Evolutionary conservation across 2,113 vertebrate species (phyloP), one percentile per base, ranked within the genome.

Genomic region (Origma solitaria): DNA sequence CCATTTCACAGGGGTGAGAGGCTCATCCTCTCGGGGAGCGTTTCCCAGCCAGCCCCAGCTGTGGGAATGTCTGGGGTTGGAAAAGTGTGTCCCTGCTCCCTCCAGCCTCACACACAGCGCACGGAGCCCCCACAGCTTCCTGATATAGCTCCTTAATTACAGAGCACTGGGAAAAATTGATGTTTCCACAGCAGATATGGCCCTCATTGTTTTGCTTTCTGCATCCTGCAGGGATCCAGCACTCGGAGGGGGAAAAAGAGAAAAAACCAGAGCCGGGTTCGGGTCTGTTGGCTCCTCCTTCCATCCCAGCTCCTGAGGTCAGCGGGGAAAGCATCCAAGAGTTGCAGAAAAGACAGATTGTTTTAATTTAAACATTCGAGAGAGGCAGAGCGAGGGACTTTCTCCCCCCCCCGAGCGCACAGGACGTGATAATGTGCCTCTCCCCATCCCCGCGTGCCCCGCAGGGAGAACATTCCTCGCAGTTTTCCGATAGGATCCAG

Each of bases 261-360:
- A 35, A 44, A 51, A 40, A 61, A 7, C n/a, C 25, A 6, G 70
- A 92, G 60, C 35, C 82, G 44, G 44, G 35, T 56, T 79, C 2
- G 58, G 60, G 20, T 38, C 71, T 65, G 40, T 13, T 21, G 6
- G 88, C 88, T 96, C 88, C 96, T 95, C 95, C 96, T 95, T 64
- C 87, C 82, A 49, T 75, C 88, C 57, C 95, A 79, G 56, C 95
- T 95, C 95, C 96, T 69, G 81, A 96, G 95, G 96, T 95, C 96
- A 96, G 90, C 77, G 77, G 83, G 92, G 92, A 96, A 93, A 77
- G 73, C 80, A 82, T 93, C 95, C 96, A 96, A 50, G 72, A 76
- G 86, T 7, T 72, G 73, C 92, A 93, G 82, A 86, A 88, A 94
- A 86, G 76, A 21, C 96, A 96, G 92, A 79, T 47, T 94, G 92